phyloP scores from a whole-genome alignment of 2,113 vertebrate species.

The Anas platyrhynchos region DNA sequence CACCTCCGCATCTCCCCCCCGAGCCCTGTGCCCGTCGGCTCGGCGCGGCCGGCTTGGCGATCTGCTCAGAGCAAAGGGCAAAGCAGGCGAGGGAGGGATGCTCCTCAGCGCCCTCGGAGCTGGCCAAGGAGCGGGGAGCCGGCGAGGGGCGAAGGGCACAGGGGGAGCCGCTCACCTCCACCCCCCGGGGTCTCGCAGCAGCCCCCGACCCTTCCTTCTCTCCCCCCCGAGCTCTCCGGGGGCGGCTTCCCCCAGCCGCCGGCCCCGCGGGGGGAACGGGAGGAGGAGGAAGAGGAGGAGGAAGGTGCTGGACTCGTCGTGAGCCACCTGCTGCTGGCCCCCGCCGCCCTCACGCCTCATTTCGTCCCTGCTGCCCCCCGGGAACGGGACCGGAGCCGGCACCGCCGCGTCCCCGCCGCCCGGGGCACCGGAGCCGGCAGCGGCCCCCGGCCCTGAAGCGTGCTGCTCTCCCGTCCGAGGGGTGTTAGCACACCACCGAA shows the following conservation, averaged over 20 bases:
- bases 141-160: no score
- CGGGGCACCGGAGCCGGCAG: neutral
- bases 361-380: neutral
- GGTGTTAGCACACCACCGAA: conserved; percentile 39
- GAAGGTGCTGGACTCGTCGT: neutral
- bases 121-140: no score
- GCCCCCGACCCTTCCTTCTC: no score
- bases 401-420: no score
- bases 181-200: no score
- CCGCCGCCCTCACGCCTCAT: neutral
- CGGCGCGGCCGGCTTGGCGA: neutral
- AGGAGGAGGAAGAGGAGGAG: neutral
- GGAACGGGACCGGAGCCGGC: no score
- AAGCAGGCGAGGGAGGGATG: no score
- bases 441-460: conserved; percentile 18
- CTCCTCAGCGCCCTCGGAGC: no score
- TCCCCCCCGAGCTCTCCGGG: no score
- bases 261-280: neutral
- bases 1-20: neutral
- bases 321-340: conserved; percentile 54
- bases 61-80: no score
- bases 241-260: no score
- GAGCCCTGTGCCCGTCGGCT: neutral
- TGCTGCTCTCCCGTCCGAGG: conserved; percentile 32
- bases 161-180: no score